Evolutionary conservation across 2,888 invertebrate genomes (phyloP).

Genomic region (Pandemis corylana): DNA sequence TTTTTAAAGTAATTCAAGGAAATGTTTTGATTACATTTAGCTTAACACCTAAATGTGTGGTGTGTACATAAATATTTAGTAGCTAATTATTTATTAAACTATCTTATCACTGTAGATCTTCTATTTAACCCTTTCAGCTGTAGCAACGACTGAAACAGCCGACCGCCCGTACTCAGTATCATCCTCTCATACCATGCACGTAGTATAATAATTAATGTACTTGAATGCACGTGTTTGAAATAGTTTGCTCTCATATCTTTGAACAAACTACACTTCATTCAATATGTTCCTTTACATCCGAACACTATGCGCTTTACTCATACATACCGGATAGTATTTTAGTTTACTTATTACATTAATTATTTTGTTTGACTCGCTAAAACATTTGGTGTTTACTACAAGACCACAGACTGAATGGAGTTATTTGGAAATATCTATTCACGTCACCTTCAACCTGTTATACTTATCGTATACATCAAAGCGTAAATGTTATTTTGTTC

Average conservation of each 20-base stretch:
- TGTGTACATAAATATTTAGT: slow-evolving; percentile 2
- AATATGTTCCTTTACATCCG: slow-evolving; percentile 63
- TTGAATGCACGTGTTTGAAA: slow-evolving; percentile 65
- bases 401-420: slow-evolving; percentile 85
- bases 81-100: slow-evolving; percentile 7
- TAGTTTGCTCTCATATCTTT: slow-evolving; percentile 58
- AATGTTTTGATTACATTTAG: slow-evolving; percentile 9
- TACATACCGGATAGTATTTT: slow-evolving; percentile 78
- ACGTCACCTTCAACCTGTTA: slow-evolving; percentile 51
- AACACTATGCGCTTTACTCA: slow-evolving; percentile 84
- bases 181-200: slow-evolving; percentile 67
- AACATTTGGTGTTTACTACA: slow-evolving; percentile 55
- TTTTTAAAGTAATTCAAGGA: background rate
- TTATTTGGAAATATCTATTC: slow-evolving; percentile 80
- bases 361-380: slow-evolving; percentile 48
- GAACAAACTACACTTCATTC: slow-evolving; percentile 58
- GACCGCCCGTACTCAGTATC: slow-evolving; percentile 55
- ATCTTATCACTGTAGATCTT: background rate
- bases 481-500: slow-evolving; percentile 32
- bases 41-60: slow-evolving; percentile 14
- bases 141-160: slow-evolving; percentile 40
- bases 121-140: slow-evolving; percentile 10
- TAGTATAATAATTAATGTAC: slow-evolving; percentile 54
- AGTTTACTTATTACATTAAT: slow-evolving; percentile 62
- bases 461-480: slow-evolving; percentile 46